Base-by-base conservation (phyloP, 2,797 vertebrate genomes). In the Odontamblyopus lacepedii region DNA sequence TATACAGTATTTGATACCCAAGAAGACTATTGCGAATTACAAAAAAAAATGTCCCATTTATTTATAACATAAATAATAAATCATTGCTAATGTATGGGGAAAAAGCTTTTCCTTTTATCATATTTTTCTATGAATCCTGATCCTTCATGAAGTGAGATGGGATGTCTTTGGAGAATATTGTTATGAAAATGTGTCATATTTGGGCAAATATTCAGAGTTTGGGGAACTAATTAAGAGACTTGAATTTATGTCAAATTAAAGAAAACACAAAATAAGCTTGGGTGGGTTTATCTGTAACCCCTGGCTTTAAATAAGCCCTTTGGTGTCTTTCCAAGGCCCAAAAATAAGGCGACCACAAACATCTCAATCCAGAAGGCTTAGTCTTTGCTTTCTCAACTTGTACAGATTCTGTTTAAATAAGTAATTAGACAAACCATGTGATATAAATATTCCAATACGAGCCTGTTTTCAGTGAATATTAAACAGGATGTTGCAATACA, bases 281-380 rank as follows among this genome's bases (percentile, higher is more conserved):
- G 35, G 35, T 76, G 63, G 75, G 64, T 85, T 81, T 77, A 84
- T 85, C 60, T 23, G 57, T 85, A 78, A 84, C 85, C 82, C 70
- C 69, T 67, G 79, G 83, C 87, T 73, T 72, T 85, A 80, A 83
- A 71, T 85, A 82, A 84, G 19, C 63, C 41, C 63, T 26, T n/a
- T 66, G 51, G 75, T 69, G 79, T 81, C 75, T 50, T 78, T 78
- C 26, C 72, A 62, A 23, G 61, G 72, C n/a, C 67, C 7, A 64
- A 65, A 75, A 69, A 56, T 51, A 3, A 67, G 38, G 5, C 48
- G 38, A 61, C 64, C 66, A 64, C 62, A 80, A 70, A 67, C 26
- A 53, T 67, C 26, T 70, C 51, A 66, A 66, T 66, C 64, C 64
- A 69, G 63, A 64, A 65, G 38, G 62, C 19, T 59, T 66, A 66